These are phyloP conservation scores for Cossypha heuglini DNA, from an alignment of 2,797 vertebrate species.

Conservation along the genomic window DNA sequence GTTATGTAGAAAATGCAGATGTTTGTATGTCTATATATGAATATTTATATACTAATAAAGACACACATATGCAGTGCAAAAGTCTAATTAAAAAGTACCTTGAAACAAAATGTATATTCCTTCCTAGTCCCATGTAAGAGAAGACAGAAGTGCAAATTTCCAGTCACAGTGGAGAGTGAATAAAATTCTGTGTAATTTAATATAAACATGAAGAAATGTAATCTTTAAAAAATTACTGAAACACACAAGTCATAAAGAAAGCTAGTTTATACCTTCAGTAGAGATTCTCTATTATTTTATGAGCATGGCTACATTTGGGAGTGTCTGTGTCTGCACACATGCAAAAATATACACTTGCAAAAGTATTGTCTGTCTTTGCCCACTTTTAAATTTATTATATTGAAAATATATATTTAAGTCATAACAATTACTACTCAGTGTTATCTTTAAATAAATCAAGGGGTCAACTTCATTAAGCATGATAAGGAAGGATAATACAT, in stretches of 20 bases:
- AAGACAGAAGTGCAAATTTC: background rate
- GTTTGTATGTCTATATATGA: rapidly evolving
- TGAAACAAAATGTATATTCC: background rate
- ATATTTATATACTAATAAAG: background rate
- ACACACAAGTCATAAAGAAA: background rate
- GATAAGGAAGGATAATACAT: background rate
- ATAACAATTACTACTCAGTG: background rate
- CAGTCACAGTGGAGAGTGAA: background rate
- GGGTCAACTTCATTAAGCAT: background rate
- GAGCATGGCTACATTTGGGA: background rate
- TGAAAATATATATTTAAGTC: background rate
- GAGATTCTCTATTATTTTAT: background rate
- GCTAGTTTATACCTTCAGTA: background rate
- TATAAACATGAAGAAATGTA: background rate
- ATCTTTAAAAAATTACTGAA: background rate
- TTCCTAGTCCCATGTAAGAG: background rate
- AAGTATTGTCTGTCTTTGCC: background rate
- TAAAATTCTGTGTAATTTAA: background rate
- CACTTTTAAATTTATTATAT: background rate
- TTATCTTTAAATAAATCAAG: background rate
- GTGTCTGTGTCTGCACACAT: background rate
- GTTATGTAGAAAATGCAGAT: background rate
- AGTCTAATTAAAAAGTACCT: background rate
- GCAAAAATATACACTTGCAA: background rate
- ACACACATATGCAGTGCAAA: background rate